Base-by-base conservation (phyloP, 2,113 vertebrate species). In the Sciurus niger region DNA sequence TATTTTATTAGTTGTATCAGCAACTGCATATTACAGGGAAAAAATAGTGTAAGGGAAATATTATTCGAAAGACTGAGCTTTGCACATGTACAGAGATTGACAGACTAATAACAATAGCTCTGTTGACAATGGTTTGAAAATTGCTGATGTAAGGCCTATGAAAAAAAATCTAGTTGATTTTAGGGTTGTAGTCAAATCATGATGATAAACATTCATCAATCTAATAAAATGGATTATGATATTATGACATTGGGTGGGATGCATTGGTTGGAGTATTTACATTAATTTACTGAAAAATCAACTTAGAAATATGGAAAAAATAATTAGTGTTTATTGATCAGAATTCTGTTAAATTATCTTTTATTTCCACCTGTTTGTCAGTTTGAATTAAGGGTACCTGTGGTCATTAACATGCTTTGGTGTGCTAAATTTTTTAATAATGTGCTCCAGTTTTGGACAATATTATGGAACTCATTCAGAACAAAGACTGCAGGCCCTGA, bases 321-420 rank as follows among this genome's bases (percentile, higher is more conserved):
- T 83, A 95, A 92, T 72, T 82, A 80, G 70, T 85, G n/a, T 79
- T 86, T 91, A 83, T 89, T 94, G 34, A 96, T 76, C 20, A 70
- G 79, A 83, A 94, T 63, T 72, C 65, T 84, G 16, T 83, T 86
- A 79, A 83, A 46, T 65, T 94, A 48, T 89, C 60, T 94, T 95
- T 96, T 67, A 92, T 79, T 96, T 88, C 48, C 8, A 92, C 18
- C 25, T 40, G 0, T 78, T 93, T 85, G 28, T 84, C 40, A 79
- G 25, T 82, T 95, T 91, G 80, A 95, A 94, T 95, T 77, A 82
- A 84, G 85, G 14, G 78, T 90, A 51, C 51, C n/a, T 89, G 4
- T 88, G 51, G 37, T 83, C 22, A 84, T 86, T 79, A 96, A 82
- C 13, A 40, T 48, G 24, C 84, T n/a, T 70, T 12, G 18, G 17